phyloP scores from a whole-genome alignment of 2,888 invertebrate species.

The Branchellion lobata region DNA sequence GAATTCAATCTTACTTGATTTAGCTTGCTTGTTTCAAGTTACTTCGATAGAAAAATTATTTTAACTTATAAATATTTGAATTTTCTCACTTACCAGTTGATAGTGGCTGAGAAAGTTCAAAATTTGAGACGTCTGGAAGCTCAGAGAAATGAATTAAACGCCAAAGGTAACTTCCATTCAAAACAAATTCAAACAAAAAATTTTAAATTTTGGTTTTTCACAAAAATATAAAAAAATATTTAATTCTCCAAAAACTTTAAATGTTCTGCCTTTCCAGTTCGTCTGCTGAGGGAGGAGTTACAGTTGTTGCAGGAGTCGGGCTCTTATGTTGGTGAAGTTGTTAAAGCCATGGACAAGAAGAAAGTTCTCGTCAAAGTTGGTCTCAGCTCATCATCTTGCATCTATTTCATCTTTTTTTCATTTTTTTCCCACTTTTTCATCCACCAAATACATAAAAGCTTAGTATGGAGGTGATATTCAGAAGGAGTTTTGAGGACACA shows the following conservation, averaged over 20 bases:
- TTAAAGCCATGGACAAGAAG: constrained; percentile 99
- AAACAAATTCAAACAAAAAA: background rate
- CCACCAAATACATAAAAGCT: no score
- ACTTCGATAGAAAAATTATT: no score
- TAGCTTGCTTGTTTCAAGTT: no score
- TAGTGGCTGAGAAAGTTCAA: constrained; percentile 95
- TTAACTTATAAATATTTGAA: constrained; percentile 24
- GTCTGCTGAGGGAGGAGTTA: constrained; percentile 93
- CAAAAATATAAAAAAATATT: background rate
- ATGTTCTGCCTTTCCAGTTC: constrained; percentile 70
- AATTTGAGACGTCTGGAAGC: constrained; percentile 94
- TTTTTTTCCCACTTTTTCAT: background rate
- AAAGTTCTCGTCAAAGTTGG: constrained; percentile 88
- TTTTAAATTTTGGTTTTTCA: constrained; percentile 11
- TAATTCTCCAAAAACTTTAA: background rate
- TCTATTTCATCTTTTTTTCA: background rate
- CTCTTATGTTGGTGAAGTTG: constrained; percentile 98
- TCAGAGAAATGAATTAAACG: constrained; percentile 96
- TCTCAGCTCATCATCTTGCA: constrained; percentile 1
- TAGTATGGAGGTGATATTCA: no score
- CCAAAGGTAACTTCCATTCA: constrained; percentile 74
- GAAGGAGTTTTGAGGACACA: no score
- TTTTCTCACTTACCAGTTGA: constrained; percentile 66
- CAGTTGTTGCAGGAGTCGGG: constrained; percentile 94
- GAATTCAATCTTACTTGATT: no score